Conservation (phyloP, 1,140 invertebrate genomes). For the Drosophila navojoa region DNA sequence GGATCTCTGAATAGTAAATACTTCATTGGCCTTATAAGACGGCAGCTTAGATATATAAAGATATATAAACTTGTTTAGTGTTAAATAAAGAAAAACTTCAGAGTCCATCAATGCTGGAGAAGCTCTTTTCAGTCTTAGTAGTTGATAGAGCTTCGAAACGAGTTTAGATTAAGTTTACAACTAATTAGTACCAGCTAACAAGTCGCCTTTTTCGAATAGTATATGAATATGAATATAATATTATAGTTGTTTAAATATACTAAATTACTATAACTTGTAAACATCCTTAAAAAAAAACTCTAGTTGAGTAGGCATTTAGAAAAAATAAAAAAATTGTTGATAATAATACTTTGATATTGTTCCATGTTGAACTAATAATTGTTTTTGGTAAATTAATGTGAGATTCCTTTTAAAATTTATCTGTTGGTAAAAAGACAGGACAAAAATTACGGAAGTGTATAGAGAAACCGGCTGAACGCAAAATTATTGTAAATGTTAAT, state of each 20-base stretch:
- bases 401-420: constrained; percentile 73
- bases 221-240: too few relatives aligned
- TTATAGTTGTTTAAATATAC: too few relatives aligned
- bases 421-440: constrained; percentile 59
- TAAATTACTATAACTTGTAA: not conserved
- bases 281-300: not conserved
- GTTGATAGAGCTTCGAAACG: too few relatives aligned
- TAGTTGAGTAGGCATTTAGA: constrained; percentile 32
- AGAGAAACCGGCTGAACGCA: not conserved
- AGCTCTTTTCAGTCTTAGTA: not conserved
- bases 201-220: too few relatives aligned
- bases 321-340: constrained; percentile 7
- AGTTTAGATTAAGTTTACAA: too few relatives aligned
- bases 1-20: too few relatives aligned
- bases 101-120: too few relatives aligned
- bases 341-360: constrained; percentile 42
- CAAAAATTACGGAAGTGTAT: constrained; percentile 48
- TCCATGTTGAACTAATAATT: constrained; percentile 38
- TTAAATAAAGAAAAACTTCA: too few relatives aligned
- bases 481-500: constrained; percentile 67
- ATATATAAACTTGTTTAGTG: too few relatives aligned
- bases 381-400: constrained; percentile 59
- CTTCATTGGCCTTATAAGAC: too few relatives aligned
- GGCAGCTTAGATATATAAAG: too few relatives aligned
- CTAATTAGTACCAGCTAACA: too few relatives aligned